Percentiles rank a stretch among this genome's conserved stretches.
phyloP scores from a whole-genome alignment of 2,888 invertebrate genomes.

The Elgonia sp. region DNA sequence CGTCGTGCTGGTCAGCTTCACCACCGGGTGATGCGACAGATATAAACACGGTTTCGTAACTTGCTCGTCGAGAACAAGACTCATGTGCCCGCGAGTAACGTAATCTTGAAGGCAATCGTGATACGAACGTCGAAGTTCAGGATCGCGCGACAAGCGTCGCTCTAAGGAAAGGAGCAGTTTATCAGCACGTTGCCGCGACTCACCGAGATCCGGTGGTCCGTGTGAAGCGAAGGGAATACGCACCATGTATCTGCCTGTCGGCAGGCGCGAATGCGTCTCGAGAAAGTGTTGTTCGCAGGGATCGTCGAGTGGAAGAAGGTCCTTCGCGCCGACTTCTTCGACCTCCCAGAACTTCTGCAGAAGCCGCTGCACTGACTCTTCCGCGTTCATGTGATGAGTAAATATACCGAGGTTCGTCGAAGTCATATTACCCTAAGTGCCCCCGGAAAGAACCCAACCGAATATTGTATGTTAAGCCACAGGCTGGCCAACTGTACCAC shows the following conservation, averaged over 20 bases:
- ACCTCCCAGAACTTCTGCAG: constrained; percentile 4
- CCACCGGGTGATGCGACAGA: not conserved
- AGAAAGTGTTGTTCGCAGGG: not conserved
- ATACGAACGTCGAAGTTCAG: no score
- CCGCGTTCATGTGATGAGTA: not conserved
- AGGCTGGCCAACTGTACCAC: not conserved
- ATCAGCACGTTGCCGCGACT: constrained; percentile 3
- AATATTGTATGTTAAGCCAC: not conserved
- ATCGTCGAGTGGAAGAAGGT: not conserved
- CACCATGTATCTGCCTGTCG: not conserved
- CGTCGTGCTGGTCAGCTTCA: not conserved
- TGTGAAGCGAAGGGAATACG: not conserved
- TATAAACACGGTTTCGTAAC: not conserved
- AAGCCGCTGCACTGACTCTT: not conserved
- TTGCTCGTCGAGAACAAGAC: not conserved
- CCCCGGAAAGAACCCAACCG: constrained; percentile 1
- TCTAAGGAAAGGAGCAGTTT: not conserved
- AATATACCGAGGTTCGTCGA: no score
- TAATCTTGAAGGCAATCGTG: not conserved
- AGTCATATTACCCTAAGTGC: not conserved
- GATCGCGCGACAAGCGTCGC: no score
- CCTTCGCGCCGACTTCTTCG: not conserved
- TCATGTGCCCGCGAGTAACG: not conserved
- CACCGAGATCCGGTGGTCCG: not conserved
- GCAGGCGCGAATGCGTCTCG: not conserved